Percentiles rank a stretch among this genome's conserved stretches.
Evolutionary conservation across 2,797 vertebrate genomes (phyloP).

Genomic region (Xiphophorus birchmanni): DNA sequence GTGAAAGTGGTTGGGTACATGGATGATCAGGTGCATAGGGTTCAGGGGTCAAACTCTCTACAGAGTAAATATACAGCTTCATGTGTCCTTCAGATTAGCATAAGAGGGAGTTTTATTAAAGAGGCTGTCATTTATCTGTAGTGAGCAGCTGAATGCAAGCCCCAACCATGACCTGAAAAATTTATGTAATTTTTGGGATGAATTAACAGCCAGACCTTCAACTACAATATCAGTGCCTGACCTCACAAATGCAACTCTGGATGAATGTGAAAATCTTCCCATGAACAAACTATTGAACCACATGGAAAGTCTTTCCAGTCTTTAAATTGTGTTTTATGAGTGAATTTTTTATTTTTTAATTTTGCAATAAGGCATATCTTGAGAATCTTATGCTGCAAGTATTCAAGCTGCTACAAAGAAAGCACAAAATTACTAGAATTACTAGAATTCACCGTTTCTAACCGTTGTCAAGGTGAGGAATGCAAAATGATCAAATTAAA

Average conservation of each 20-base stretch:
- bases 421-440: not conserved
- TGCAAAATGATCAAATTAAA: not conserved
- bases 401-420: not conserved
- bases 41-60: not conserved
- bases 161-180: not conserved
- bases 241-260: not conserved
- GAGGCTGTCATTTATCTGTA: not conserved
- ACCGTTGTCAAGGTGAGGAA: not conserved
- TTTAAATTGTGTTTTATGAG: no score
- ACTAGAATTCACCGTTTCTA: not conserved
- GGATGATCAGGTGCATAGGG: not conserved
- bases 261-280: not conserved
- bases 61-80: not conserved
- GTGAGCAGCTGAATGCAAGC: not conserved
- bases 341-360: no score
- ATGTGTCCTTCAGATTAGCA: not conserved
- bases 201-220: not conserved
- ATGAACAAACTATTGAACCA: not conserved
- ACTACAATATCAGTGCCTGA: not conserved
- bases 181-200: not conserved
- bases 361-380: not conserved
- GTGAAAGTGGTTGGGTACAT: not conserved
- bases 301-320: not conserved
- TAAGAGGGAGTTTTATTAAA: not conserved
- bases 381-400: not conserved